A percentile compares a stretch with the other conserved stretches of the same genome.
Evolutionary conservation across 2,113 vertebrate genomes (phyloP).

Genomic region (Hepsetus odoe): DNA sequence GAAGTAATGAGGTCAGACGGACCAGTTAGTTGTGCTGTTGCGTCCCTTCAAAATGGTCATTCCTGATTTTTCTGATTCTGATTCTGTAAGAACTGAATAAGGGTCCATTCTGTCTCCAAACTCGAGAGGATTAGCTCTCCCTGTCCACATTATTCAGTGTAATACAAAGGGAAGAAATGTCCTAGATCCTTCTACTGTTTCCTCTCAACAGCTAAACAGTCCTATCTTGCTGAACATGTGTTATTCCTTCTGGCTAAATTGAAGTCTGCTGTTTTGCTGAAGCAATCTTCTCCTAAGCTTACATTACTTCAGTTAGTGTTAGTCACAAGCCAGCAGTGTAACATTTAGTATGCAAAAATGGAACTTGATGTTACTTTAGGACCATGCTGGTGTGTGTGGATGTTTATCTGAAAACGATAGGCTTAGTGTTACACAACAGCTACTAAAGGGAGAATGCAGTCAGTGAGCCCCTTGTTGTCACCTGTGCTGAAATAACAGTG

Average conservation of each 20-base stretch:
- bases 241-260: neutral
- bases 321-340: neutral
- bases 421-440: slow-evolving; percentile 6
- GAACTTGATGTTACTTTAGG: neutral
- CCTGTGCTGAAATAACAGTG: slow-evolving; percentile 24
- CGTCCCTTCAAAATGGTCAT: neutral
- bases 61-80: too few species aligned
- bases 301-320: neutral
- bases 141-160: neutral
- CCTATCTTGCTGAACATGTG: neutral
- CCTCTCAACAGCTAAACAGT: neutral
- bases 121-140: neutral
- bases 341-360: neutral
- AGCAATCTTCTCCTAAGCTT: neutral
- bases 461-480: slow-evolving; percentile 14
- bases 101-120: neutral
- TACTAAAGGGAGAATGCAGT: slow-evolving; percentile 13
- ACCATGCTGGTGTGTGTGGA: neutral
- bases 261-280: neutral
- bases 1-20: too few species aligned
- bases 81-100: neutral
- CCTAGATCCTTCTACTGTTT: neutral
- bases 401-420: neutral
- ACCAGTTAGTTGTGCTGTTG: neutral
- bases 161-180: neutral